Base-by-base conservation (phyloP, 2,888 invertebrate genomes). In the Eilema depressum region DNA sequence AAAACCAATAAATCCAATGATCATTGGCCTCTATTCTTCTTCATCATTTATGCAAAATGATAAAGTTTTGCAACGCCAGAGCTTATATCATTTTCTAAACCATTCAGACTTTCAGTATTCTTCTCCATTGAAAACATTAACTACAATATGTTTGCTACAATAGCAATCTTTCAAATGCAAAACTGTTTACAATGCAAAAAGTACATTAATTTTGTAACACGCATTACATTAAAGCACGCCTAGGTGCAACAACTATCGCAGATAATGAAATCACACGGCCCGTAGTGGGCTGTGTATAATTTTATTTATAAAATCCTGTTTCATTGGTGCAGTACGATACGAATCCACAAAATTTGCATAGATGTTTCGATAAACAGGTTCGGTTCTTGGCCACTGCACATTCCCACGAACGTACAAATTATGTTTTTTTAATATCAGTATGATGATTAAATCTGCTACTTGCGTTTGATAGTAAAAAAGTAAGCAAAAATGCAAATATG, bases 321-420 rank as follows among this genome's bases (percentile, higher is more conserved):
- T 83, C 79, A 80, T 83, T 81, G 79, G 82, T 82, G 63, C 79
- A 78, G 76, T 79, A 73, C 79, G 69, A 75, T 82, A 82, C 74
- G 73, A 84, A 84, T 84, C 79, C 85, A 84, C 85, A 81, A 85
- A 85, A 94, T 94, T 93, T 93, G 94, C 94, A 94, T 94, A 89
- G 83, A 82, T 85, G 85, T 85, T 83, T 88, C 86, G 91, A 90
- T 86, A 91, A 93, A 93, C 93, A 80, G 91, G 93, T 93, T 87
- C 79, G 77, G 88, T 90, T 87, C 85, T 80, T 84, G 86, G 79
- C 69, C 67, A 76, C 73, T 78, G 82, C 71, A 70, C 76, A 81
- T 84, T 84, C 84, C 83, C 84, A 84, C 84, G 84, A 74, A 68
- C 25, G 68, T 78, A 69, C 76, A 72, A 73, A 77, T 77, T 75